Evolutionary conservation across 2,888 invertebrate species (phyloP).

Genomic region (Brenthis ino): DNA sequence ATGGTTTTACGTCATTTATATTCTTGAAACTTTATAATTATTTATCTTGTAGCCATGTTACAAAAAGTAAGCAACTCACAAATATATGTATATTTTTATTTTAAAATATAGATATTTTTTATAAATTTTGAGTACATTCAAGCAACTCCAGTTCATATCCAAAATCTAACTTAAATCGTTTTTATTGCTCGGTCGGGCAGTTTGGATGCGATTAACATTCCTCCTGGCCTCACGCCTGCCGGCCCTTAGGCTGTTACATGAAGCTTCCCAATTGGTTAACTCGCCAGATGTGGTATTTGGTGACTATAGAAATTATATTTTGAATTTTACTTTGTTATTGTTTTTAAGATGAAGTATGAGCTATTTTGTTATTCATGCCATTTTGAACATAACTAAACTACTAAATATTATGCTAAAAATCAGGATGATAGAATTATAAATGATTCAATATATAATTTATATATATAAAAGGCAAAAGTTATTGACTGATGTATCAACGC

Average conservation of each 20-base stretch:
- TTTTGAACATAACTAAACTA: too few relatives aligned
- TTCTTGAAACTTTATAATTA: too few relatives aligned
- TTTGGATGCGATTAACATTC: constrained; percentile 81
- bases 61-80: too few relatives aligned
- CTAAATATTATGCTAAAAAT: too few relatives aligned
- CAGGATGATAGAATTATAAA: too few relatives aligned
- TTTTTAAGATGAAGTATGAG: neutral
- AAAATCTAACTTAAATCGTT: constrained; percentile 55
- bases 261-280: constrained; percentile 25
- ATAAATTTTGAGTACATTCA: constrained; percentile 9
- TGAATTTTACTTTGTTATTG: constrained; percentile 16
- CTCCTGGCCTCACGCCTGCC: constrained; percentile 76
- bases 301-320: constrained; percentile 18
- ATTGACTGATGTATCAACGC: too few relatives aligned
- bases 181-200: constrained; percentile 55
- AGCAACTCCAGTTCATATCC: constrained; percentile 37
- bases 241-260: constrained; percentile 51
- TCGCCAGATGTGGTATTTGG: constrained; percentile 21
- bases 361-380: neutral
- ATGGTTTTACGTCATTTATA: too few relatives aligned
- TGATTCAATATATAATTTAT: too few relatives aligned
- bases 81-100: too few relatives aligned
- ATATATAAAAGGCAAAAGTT: too few relatives aligned
- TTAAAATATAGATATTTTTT: neutral
- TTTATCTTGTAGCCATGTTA: too few relatives aligned